phyloP scores from a whole-genome alignment of 2,888 invertebrate genomes.

The Dicycla oo region DNA sequence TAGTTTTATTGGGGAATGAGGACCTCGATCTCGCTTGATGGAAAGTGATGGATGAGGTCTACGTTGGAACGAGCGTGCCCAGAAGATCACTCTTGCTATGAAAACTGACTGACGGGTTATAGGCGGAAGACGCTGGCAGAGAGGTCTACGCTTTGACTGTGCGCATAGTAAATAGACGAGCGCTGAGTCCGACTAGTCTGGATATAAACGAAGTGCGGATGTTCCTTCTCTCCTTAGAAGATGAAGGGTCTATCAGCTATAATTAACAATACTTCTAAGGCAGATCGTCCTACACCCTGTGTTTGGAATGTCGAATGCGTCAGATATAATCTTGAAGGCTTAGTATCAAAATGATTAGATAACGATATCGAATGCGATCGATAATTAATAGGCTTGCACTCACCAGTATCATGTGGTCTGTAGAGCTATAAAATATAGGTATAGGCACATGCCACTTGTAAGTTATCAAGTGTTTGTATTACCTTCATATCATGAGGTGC shows the following conservation, averaged over 20 bases:
- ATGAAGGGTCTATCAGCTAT: too few species aligned
- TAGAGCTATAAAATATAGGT: not conserved
- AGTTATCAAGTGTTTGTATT: not conserved
- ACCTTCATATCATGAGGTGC: not conserved
- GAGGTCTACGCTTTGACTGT: too few species aligned
- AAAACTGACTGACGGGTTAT: too few species aligned
- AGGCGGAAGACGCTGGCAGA: too few species aligned
- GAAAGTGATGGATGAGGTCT: not conserved
- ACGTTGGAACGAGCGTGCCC: not conserved
- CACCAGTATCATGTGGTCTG: conserved; percentile 5
- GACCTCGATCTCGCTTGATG: not conserved
- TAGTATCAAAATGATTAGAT: conserved; percentile 20
- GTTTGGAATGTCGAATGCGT: conserved; percentile 2
- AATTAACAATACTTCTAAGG: not conserved
- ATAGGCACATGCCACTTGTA: not conserved
- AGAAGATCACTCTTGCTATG: too few species aligned
- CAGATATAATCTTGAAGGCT: conserved; percentile 19
- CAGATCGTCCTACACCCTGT: not conserved
- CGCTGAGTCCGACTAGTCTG: too few species aligned
- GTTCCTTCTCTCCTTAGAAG: too few species aligned
- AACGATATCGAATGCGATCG: not conserved
- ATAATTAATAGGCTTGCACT: conserved; percentile 8
- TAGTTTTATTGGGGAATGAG: too few species aligned
- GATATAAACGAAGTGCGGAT: too few species aligned
- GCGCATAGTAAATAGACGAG: too few species aligned